Evolutionary conservation across 2,113 vertebrate genomes (phyloP).

Genomic region (Solea solea): DNA sequence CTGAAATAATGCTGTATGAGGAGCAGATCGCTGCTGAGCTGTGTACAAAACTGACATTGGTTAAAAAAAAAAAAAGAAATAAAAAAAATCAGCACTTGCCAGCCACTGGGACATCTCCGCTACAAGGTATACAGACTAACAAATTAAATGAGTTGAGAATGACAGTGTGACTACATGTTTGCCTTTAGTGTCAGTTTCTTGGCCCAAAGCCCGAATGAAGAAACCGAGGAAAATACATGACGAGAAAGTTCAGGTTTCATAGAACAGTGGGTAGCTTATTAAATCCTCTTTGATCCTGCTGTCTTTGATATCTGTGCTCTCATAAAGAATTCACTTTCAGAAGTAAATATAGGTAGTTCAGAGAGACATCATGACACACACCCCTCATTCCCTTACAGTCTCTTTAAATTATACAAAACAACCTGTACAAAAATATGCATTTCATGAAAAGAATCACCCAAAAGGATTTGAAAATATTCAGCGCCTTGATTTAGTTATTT

Average conservation of each 20-base stretch:
- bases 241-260: conserved; percentile 92
- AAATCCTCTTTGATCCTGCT: conserved; percentile 97
- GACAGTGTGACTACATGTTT: conserved; percentile 93
- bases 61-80: conserved; percentile 51
- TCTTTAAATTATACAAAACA: conserved; percentile 95
- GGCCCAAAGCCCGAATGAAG: conserved; percentile 86
- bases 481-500: conserved; percentile 44
- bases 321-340: conserved; percentile 99
- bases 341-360: conserved; percentile 99
- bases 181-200: conserved; percentile 89
- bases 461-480: conserved; percentile 39
- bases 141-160: conserved; percentile 92
- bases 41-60: conserved; percentile 69
- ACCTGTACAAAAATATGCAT: conserved; percentile 77
- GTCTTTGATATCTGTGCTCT: conserved; percentile 98
- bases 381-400: conserved; percentile 88
- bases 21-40: conserved; percentile 54
- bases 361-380: conserved; percentile 94
- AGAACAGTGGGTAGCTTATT: conserved; percentile 98
- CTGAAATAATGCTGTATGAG: conserved; percentile 24
- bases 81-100: conserved; percentile 66
- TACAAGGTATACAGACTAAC: conserved; percentile 89
- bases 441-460: conserved; percentile 33
- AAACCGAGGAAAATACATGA: conserved; percentile 88
- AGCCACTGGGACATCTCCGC: conserved; percentile 79